Evolutionary conservation across 1,140 invertebrate species (phyloP), one percentile per base, ranked within the genome.

Genomic region (Tetramorium simillimum): DNA sequence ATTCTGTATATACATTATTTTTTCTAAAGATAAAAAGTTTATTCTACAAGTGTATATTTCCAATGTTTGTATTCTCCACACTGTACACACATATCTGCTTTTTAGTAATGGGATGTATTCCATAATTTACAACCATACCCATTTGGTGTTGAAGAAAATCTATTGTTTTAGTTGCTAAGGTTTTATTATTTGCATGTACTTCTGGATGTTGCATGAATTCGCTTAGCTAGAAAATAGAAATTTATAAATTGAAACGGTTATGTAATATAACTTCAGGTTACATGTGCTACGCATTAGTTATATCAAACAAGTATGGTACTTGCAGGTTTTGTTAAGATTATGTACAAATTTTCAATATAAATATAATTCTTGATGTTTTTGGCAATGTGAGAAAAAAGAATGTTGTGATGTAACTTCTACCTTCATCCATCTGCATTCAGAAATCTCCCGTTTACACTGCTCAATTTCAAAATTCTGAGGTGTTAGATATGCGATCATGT

Each of bases 401-500:
- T 46, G 43, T 67, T 37, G 24, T 21, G 53, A 60, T 63, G 56
- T 46, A 43, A 40, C 78, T 73, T 56, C 87, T 92, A 96, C 95
- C 88, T 97, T 96, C 97, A 99, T 98, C 98, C 98, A 99, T 90
- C 96, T 92, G 88, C 97, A 97, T 28, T 97, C 96, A 0, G 95
- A 95, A 21, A 99, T 97, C 95, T 99, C 98, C 88, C 96, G 95
- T 18, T 97, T 95, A 91, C 97, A 98, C 86, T 96, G 96, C 62
- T 94, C 94, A 58, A 98, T 97, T 10, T 97, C 95, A 21, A 95
- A 93, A 46, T 96, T 96, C 1, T 96, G 76, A 1, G 98, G 97
- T 88, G 95, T 96, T 88, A 99, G 95, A 88, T 96, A 96, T 6
- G 98, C 96, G 1, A 99, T 96, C 62, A 98, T 96, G 92, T 98